Evolutionary conservation across 2,888 invertebrate genomes (phyloP), one percentile per base, ranked within the genome.

Genomic region (Argyra leucocephala): DNA sequence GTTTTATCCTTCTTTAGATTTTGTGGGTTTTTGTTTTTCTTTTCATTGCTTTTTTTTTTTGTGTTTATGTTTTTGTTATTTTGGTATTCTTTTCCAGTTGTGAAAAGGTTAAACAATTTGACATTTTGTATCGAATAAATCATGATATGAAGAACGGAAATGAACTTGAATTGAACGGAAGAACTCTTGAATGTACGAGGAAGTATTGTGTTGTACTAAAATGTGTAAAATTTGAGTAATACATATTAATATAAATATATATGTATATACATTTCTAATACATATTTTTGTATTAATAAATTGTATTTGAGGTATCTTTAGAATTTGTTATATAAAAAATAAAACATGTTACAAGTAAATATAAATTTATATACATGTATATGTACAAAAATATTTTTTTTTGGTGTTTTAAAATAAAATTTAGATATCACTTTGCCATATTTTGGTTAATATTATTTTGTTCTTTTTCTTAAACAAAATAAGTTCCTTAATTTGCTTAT

Each of bases 41-140:
- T 48, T 48, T 15, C 9, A 18, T 31, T 31, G 31, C 18, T 48
- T 9, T 48, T 48, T 31, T 31, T 48, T 48, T 48, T 15, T 37
- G 7, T 37, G 5, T 10, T 37, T 15, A 10, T 15, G 12, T 37
- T 15, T 6, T 37, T 37, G 37, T 37, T 37, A 12, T 37, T 37
- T 3, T 37, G 3, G 37, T 15, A 10, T 15, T 37, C 15, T 15
- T 48, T 48, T 48, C 18, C 1, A 48, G 18, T 5, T 48, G 48
- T 48, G 48, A 48, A 48, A 12, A 48, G 48, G 48, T 48, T 48
- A 48, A 48, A 48, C 48, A 48, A 48, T 48, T 48, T 48, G 48
- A 48, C 48, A 48, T 48, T 48, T 48, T 48, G 48, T 48, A 48
- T 48, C 48, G 48, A 48, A 48, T 48, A 48, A 48, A 48, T 48